phyloP scores from a whole-genome alignment of 2,888 invertebrate species.

The Ernsta delagoae region DNA sequence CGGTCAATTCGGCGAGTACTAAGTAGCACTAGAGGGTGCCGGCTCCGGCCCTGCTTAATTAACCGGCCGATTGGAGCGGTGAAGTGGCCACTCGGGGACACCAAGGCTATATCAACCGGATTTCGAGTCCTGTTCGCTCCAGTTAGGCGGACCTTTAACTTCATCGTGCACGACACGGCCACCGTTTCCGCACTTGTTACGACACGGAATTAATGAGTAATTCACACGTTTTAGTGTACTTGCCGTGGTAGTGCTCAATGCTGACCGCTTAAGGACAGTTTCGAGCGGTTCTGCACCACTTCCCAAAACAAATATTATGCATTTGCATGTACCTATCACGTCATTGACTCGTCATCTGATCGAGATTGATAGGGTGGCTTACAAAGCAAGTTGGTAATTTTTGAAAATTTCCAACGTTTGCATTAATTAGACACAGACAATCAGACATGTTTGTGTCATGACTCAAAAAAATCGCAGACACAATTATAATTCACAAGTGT shows the following conservation, averaged over 20 bases:
- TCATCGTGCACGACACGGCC: conserved; percentile 49
- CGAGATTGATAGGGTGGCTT: neutral
- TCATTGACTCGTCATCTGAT: neutral
- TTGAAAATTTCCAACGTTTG: neutral
- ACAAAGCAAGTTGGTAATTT: neutral
- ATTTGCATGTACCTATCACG: neutral
- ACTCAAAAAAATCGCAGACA: neutral
- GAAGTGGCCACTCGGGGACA: conserved; percentile 78
- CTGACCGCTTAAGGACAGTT: conserved; percentile 18
- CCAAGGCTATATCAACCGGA: conserved; percentile 82
- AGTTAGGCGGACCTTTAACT: conserved; percentile 79
- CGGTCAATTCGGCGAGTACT: conserved; percentile 38
- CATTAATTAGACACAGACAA: neutral
- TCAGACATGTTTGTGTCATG: neutral
- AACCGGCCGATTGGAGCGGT: conserved; percentile 78
- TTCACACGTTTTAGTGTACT: conserved; percentile 32
- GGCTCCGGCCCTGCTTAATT: conserved; percentile 64
- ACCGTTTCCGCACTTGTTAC: conserved; percentile 71
- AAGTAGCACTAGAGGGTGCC: conserved; percentile 52
- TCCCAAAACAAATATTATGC: neutral
- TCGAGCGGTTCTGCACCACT: conserved; percentile 9
- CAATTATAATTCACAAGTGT: neutral
- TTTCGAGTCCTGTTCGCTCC: conserved; percentile 78
- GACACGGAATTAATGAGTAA: conserved; percentile 32
- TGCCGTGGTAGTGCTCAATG: conserved; percentile 27